Evolutionary conservation across 2,888 invertebrate species (phyloP), one percentile per base, ranked within the genome.

Genomic region (Zonitis immaculata): DNA sequence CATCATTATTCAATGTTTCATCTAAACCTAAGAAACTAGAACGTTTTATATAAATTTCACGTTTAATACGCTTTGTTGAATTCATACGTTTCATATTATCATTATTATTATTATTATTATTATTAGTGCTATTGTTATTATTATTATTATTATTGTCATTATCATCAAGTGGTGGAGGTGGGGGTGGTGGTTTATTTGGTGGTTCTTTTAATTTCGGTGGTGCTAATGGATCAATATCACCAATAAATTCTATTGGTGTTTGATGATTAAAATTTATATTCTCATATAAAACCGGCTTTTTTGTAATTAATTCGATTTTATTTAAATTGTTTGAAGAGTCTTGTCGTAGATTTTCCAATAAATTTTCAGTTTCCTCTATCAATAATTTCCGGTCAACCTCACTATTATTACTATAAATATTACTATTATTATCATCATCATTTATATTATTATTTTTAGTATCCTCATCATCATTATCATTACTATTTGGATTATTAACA

Each of bases 11-110:
- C 16, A 16, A 35, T 65, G 84, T 80, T 47, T 87, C 88, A 66
- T 91, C 90, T 68, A 92, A 86, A 44, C 92, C 92, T 39, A 93
- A 80, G 73, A 93, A 93, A 71, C 90, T 91, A 28, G 89, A 87
- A 44, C 92, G 84, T 68, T 92, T 88, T 68, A 87, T 88, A 8
- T 90, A 82, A 47, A 93, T 80, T 70, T 93, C 92, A 69, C 91
- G 90, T 67, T 90, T 91, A 66, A 92, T 90, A 62, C 91, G 82
- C 59, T 90, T 88, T 1, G 91, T 89, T 11, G 91, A 91, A 67
- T 89, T 90, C 51, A 88, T 81, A 62, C 89, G 83, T 66, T 86
- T 86, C 59, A 89, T 80, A 62, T 63, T 65, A 43, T 58, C 58
- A 39, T 68, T 56, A 16, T 54, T 39, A 6, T 48, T 47, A 16